phyloP scores from a whole-genome alignment of 92 coral and sea anemone genomes.

The Actinostola sp. region DNA sequence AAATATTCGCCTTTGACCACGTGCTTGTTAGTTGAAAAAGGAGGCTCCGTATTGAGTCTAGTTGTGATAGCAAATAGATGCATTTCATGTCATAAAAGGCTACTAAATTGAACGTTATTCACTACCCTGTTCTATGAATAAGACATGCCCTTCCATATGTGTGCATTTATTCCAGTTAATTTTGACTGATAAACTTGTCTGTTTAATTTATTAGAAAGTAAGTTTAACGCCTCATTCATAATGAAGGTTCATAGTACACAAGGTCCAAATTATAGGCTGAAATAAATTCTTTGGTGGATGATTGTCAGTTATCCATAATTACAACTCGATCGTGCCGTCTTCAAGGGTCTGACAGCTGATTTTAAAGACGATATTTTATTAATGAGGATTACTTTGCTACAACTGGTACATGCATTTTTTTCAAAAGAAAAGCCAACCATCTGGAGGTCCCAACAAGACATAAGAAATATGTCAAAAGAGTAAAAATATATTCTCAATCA shows the following conservation, averaged over 20 bases:
- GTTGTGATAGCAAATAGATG: no score
- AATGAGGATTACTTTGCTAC: not conserved
- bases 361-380: not conserved
- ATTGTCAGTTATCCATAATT: no score
- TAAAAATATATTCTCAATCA: not conserved
- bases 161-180: not conserved
- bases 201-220: not conserved
- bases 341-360: not conserved
- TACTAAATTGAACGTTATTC: not conserved
- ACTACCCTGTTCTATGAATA: no score
- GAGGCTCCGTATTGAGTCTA: no score
- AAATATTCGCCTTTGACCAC: no score
- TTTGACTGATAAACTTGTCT: not conserved
- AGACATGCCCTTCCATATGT: no score
- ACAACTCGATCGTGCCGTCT: not conserved
- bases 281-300: no score
- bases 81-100: no score
- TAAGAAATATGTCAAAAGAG: not conserved
- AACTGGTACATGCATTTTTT: not conserved
- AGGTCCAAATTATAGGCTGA: no score
- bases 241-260: not conserved
- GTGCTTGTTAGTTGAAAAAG: no score
- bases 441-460: not conserved
- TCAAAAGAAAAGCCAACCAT: not conserved
- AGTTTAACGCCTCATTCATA: not conserved